These are phyloP conservation scores for Cephus sareptanus DNA, from an alignment of 2,888 invertebrate genomes.

Conservation along the genomic window DNA sequence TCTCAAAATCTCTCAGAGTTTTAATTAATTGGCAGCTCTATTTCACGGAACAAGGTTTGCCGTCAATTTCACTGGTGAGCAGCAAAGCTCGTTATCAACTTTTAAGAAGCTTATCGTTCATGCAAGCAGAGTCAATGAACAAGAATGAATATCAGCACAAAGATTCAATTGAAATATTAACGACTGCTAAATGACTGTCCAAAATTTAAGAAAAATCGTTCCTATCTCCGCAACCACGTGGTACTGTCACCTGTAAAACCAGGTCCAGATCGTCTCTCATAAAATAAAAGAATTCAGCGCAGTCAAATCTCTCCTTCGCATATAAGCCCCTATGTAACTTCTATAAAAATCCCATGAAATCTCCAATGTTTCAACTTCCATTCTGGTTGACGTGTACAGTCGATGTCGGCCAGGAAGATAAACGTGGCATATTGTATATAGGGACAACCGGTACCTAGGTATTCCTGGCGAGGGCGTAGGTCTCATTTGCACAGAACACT, in stretches of 20 bases:
- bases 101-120: not conserved
- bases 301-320: not conserved
- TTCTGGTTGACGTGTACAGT: not conserved
- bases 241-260: not conserved
- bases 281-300: not conserved
- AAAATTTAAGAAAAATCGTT: not conserved
- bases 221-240: not conserved
- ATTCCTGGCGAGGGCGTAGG: slow-evolving; percentile 23
- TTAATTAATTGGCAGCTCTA: not conserved
- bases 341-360: not conserved
- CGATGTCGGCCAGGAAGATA: not conserved
- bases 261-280: not conserved
- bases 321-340: not conserved
- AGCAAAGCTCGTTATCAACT: not conserved
- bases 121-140: not conserved
- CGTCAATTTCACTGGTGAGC: not conserved
- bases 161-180: not conserved
- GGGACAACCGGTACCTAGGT: not conserved
- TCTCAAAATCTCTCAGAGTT: not conserved
- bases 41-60: not conserved
- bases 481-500: slow-evolving; percentile 37
- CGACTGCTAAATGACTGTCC: not conserved
- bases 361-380: not conserved
- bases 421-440: not conserved
- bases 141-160: not conserved